A percentile compares a stretch with the other conserved stretches of the same genome.
phyloP scores from a whole-genome alignment of 2,888 invertebrate genomes.

The Lissonota sp. region DNA sequence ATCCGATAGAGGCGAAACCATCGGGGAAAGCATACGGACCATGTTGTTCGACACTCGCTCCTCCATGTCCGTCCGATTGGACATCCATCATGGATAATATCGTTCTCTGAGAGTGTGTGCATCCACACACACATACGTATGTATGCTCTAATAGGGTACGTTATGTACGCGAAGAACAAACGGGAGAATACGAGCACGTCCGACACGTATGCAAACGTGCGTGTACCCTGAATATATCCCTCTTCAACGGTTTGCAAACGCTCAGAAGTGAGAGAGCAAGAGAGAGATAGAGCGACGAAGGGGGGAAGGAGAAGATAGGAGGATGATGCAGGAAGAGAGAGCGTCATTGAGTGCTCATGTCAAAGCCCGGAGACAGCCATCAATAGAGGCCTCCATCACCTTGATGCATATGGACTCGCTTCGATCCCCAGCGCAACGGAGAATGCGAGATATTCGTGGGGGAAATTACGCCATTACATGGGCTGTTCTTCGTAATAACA shows the following conservation, averaged over 20 bases:
- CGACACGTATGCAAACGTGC: constrained; percentile 31
- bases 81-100: constrained; percentile 73
- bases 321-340: constrained; percentile 31
- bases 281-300: neutral
- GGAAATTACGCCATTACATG: neutral
- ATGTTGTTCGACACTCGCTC: constrained; percentile 21
- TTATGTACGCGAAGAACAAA: constrained; percentile 39
- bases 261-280: neutral
- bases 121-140: neutral
- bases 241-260: constrained; percentile 8
- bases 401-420: constrained; percentile 67
- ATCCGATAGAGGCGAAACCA: neutral
- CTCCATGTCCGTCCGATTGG: constrained; percentile 64
- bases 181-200: constrained; percentile 34
- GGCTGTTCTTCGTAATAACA: neutral
- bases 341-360: constrained; percentile 62
- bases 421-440: constrained; percentile 22
- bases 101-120: constrained; percentile 55
- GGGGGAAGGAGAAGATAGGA: neutral
- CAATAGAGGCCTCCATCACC: constrained; percentile 65
- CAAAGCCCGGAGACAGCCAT: constrained; percentile 74
- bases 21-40: constrained; percentile 23
- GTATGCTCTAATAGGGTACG: constrained; percentile 42
- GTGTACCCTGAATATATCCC: constrained; percentile 21
- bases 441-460: constrained; percentile 7